Percentiles rank a stretch among this genome's conserved stretches.
phyloP scores from a whole-genome alignment of 2,113 vertebrate genomes.

The Heterotis niloticus region DNA sequence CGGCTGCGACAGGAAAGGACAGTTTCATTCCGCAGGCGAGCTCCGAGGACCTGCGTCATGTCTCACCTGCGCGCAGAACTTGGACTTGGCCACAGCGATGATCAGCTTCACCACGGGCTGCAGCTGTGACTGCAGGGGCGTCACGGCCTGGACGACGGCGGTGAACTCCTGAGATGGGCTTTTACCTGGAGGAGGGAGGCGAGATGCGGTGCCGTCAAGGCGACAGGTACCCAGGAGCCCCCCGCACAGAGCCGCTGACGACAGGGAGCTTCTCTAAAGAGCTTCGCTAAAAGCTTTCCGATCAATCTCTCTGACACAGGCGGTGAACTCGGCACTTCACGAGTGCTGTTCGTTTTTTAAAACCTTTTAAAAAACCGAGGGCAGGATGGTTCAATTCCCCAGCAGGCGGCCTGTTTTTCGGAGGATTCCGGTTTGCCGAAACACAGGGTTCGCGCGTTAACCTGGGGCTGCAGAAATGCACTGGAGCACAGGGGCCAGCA shows the following conservation, averaged over 20 bases:
- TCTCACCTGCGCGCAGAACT: constrained; percentile 71
- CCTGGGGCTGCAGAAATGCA: no score
- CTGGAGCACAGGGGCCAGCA: no score
- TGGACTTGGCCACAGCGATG: constrained; percentile 71
- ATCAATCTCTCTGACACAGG: constrained; percentile 57
- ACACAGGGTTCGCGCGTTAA: background rate
- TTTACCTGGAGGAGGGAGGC: constrained; percentile 55
- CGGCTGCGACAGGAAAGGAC: no score
- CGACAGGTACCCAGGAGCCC: constrained; percentile 17
- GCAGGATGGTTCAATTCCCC: background rate
- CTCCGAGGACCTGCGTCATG: background rate
- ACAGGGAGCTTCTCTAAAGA: background rate
- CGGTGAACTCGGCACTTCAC: constrained; percentile 46
- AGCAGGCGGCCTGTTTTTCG: background rate
- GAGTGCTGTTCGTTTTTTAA: constrained; percentile 53
- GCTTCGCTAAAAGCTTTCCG: constrained; percentile 52
- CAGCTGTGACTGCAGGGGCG: constrained; percentile 64
- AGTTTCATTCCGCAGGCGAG: background rate
- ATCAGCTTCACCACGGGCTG: constrained; percentile 70
- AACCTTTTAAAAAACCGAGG: constrained; percentile 18
- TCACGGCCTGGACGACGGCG: constrained; percentile 64
- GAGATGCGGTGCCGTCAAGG: constrained; percentile 29
- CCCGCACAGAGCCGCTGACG: constrained; percentile 35
- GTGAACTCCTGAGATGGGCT: constrained; percentile 65
- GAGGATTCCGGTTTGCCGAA: background rate